phyloP scores from a whole-genome alignment of 2,797 vertebrate genomes.

The Triplophysa yarkandensis region DNA sequence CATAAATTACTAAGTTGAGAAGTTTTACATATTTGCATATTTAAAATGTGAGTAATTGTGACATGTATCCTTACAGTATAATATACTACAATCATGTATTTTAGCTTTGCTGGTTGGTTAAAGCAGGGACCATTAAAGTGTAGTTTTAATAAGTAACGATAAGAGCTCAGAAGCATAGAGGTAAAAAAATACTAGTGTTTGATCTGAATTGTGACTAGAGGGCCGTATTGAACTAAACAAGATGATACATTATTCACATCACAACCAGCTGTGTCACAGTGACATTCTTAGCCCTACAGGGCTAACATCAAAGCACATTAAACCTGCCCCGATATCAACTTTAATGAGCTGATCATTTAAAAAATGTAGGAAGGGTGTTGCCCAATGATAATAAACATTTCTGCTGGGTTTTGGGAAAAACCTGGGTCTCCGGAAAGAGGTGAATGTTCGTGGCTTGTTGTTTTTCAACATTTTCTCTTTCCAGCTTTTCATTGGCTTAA shows the following conservation, averaged over 20 bases:
- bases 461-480: constrained; percentile 27
- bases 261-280: constrained; percentile 18
- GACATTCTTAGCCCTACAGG: constrained; percentile 20
- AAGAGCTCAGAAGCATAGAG: no score
- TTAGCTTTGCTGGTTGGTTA: no score
- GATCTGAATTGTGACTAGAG: background rate
- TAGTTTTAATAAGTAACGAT: no score
- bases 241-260: constrained; percentile 24
- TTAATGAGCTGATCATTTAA: constrained; percentile 18
- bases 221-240: background rate
- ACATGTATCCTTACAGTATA: no score
- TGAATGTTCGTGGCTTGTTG: constrained; percentile 36
- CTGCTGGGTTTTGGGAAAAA: constrained; percentile 35
- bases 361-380: constrained; percentile 26
- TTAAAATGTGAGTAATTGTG: no score
- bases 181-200: background rate
- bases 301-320: constrained; percentile 31
- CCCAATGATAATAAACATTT: constrained; percentile 17
- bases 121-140: no score
- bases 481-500: constrained; percentile 48
- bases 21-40: no score
- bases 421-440: constrained; percentile 32
- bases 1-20: no score
- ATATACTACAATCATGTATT: no score
- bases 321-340: constrained; percentile 5